Percentiles rank a stretch among this genome's conserved stretches.
Conservation (phyloP, 1,140 invertebrate genomes). For the Aphelinus certus region DNA sequence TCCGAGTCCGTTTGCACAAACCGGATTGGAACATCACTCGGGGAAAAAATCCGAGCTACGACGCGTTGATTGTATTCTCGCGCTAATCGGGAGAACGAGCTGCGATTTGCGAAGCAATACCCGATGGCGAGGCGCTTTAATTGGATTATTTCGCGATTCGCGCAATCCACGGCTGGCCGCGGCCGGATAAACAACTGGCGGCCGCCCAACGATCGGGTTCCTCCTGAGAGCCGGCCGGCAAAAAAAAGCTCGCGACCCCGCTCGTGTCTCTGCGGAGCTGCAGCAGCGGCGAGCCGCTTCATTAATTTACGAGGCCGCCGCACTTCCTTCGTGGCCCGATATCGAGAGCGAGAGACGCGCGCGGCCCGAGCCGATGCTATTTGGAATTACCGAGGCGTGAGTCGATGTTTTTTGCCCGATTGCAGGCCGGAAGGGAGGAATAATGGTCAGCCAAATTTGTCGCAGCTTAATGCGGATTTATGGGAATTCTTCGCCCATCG, state of each 20-base stretch:
- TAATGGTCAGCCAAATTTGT: background rate
- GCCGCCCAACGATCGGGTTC: conserved; percentile 18
- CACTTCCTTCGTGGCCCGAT: too few relatives aligned
- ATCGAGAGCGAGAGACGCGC: background rate
- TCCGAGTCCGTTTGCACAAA: too few relatives aligned
- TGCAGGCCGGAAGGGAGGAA: background rate
- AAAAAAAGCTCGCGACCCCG: background rate
- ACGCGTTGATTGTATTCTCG: too few relatives aligned
- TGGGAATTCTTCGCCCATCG: background rate
- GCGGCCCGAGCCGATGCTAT: background rate
- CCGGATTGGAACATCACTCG: too few relatives aligned
- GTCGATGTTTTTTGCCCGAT: background rate
- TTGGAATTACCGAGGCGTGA: background rate
- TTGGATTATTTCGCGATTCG: conserved; percentile 26
- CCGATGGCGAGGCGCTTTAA: background rate
- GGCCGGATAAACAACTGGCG: conserved; percentile 27
- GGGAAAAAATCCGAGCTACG: too few relatives aligned
- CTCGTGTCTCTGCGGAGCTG: background rate
- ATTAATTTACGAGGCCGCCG: conserved; percentile 24
- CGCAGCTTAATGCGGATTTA: conserved; percentile 13
- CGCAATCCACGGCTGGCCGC: background rate
- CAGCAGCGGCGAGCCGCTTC: background rate
- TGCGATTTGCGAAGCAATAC: too few relatives aligned
- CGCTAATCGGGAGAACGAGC: too few relatives aligned
- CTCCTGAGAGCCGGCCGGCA: background rate